These are phyloP conservation scores for Sphenopsis melanotis DNA, from an alignment of 2,797 vertebrate genomes.

Conservation along the genomic window DNA sequence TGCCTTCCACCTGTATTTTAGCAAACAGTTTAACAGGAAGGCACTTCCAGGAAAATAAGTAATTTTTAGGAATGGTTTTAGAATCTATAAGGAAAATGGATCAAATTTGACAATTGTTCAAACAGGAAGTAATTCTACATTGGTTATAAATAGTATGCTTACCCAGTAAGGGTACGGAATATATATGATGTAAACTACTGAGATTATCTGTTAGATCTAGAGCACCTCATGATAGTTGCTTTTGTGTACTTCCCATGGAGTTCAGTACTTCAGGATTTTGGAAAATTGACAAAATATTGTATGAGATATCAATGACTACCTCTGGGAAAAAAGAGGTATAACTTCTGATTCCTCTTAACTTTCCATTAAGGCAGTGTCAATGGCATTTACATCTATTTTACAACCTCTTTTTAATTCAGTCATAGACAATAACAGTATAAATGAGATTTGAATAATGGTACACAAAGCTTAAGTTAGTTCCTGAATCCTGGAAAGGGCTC, in stretches of 20 bases:
- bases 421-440: background rate
- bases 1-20: background rate
- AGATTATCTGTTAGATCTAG: background rate
- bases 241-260: background rate
- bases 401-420: background rate
- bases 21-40: background rate
- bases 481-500: background rate
- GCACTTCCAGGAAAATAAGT: background rate
- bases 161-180: background rate
- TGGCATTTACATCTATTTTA: background rate
- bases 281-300: background rate
- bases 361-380: background rate
- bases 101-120: background rate
- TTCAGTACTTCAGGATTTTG: background rate
- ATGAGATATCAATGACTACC: background rate
- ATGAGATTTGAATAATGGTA: background rate
- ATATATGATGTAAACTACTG: background rate
- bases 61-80: background rate
- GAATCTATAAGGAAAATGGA: background rate
- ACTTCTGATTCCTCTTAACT: background rate
- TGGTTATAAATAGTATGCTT: background rate
- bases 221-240: background rate
- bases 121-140: background rate
- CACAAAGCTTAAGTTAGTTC: background rate
- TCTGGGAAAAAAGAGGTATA: background rate